phyloP scores from a whole-genome alignment of 2,797 vertebrate genomes.

The Steatocranus sp. region DNA sequence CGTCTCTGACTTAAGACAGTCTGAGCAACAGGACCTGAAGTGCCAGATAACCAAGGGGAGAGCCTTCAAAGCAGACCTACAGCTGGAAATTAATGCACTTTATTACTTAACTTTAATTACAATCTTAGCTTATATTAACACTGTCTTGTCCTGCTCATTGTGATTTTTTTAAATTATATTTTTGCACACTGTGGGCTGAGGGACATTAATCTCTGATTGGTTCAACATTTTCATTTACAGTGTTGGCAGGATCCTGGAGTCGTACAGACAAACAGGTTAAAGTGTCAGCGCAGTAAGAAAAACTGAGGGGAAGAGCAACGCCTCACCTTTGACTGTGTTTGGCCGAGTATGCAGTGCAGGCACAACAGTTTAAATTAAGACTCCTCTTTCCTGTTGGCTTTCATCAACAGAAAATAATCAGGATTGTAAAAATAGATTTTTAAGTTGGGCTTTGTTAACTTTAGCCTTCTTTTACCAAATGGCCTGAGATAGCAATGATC shows the following conservation, averaged over 20 bases:
- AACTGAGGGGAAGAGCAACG: background rate
- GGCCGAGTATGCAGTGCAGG: accelerated
- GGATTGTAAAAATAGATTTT: background rate
- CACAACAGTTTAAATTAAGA: background rate
- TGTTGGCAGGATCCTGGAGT: background rate
- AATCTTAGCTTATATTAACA: background rate
- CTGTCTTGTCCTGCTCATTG: background rate
- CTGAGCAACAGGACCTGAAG: background rate
- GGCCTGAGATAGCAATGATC: background rate
- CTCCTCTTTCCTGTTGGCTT: background rate
- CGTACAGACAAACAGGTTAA: background rate
- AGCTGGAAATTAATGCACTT: conserved; percentile 8
- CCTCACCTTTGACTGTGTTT: background rate
- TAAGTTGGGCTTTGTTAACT: background rate
- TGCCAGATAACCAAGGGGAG: background rate
- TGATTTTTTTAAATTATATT: background rate
- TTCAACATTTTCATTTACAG: background rate
- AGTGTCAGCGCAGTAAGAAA: background rate
- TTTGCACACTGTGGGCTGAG: background rate
- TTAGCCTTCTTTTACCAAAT: background rate
- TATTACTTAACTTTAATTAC: background rate
- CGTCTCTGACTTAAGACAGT: accelerated
- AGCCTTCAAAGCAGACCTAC: background rate
- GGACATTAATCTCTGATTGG: background rate
- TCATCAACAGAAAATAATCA: background rate